Conservation (phyloP, 2,113 vertebrate species). For the Chaetorhynchus papuensis region DNA sequence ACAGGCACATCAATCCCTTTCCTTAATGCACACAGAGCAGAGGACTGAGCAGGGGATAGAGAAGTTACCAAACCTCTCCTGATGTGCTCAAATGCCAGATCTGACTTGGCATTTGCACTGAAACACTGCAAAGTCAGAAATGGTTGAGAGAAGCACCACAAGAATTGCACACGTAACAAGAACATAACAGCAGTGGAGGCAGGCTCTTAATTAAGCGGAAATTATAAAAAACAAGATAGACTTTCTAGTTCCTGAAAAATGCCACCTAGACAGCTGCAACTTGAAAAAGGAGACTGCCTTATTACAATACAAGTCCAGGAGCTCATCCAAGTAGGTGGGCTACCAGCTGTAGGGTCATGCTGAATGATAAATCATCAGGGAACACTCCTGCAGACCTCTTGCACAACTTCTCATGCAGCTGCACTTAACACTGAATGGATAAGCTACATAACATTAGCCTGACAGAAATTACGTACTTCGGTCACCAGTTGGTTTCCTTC, state of each 20-base stretch:
- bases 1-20: background rate
- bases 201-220: background rate
- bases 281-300: background rate
- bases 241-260: background rate
- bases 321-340: background rate
- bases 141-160: background rate
- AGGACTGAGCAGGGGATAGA: background rate
- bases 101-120: background rate
- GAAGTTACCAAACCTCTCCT: background rate
- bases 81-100: background rate
- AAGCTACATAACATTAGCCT: background rate
- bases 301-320: background rate
- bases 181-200: background rate
- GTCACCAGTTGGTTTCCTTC: background rate
- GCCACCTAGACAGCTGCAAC: background rate
- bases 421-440: background rate
- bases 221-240: background rate
- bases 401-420: background rate
- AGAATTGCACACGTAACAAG: rapidly evolving
- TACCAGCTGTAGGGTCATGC: background rate
- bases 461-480: background rate
- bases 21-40: background rate
- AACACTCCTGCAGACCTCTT: background rate
- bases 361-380: background rate
- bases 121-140: background rate